Percentiles rank a stretch among this genome's conserved stretches.
Conservation (phyloP, 1,140 invertebrate species). For the Macrostomum lignano region DNA sequence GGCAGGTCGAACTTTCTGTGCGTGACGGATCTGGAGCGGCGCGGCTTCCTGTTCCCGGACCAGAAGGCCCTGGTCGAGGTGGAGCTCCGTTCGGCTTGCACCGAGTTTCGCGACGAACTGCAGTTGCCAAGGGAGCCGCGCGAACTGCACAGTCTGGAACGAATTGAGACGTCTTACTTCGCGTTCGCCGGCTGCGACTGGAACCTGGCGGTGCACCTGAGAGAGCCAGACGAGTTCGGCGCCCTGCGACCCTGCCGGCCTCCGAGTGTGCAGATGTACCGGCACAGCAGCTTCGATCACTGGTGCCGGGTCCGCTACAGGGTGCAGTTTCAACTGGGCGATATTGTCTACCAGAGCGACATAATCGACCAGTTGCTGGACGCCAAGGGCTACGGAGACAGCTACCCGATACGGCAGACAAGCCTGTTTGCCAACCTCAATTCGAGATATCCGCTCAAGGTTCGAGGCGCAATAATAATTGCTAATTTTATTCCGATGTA, state of each 20-base stretch:
- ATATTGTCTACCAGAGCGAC: conserved; percentile 42
- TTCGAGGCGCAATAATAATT: too few species aligned
- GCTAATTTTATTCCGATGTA: too few species aligned
- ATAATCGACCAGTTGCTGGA: conserved; percentile 47
- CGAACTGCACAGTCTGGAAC: conserved; percentile 1
- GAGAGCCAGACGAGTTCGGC: conserved; percentile 26
- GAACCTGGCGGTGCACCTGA: conserved; percentile 44
- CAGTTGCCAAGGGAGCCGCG: conserved; percentile 32
- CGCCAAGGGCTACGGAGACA: conserved; percentile 38
- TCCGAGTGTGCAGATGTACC: conserved; percentile 37
- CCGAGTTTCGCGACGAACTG: conserved; percentile 43
- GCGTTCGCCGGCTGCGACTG: conserved; percentile 52
- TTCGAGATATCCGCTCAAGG: too few species aligned
- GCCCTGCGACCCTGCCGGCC: conserved; percentile 27
- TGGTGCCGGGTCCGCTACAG: conserved; percentile 42
- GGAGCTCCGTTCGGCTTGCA: conserved; percentile 44
- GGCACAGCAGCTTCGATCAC: conserved; percentile 50
- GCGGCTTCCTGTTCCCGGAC: conserved; percentile 49
- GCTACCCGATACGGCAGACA: not conserved
- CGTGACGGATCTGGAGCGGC: conserved; percentile 41
- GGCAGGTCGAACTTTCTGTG: conserved; percentile 49
- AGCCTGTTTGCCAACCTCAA: not conserved
- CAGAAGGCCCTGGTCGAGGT: conserved; percentile 54
- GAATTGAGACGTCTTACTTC: conserved; percentile 40
- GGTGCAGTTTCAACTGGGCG: conserved; percentile 41